Conservation (phyloP, 2,797 vertebrate species). For the Danionella dracula region DNA sequence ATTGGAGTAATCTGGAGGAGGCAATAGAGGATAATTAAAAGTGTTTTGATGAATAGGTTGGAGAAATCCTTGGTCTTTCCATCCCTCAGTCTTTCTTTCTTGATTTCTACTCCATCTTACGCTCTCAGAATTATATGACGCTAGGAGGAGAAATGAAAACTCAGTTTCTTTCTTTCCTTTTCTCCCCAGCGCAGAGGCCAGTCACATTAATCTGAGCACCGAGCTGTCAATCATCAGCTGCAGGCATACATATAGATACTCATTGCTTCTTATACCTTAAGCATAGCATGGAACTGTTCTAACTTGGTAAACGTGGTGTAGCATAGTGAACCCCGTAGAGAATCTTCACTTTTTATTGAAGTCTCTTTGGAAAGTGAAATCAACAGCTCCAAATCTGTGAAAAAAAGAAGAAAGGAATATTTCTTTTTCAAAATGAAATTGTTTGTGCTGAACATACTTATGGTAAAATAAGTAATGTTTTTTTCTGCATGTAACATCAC, state of each 20-base stretch:
- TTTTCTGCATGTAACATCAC: too few relatives aligned
- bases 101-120: not conserved
- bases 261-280: not conserved
- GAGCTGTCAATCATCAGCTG: slow-evolving; percentile 15
- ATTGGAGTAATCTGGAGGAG: slow-evolving; percentile 36
- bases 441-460: too few relatives aligned
- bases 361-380: too few relatives aligned
- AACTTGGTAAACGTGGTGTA: not conserved
- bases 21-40: slow-evolving; percentile 46
- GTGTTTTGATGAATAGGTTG: slow-evolving; percentile 40
- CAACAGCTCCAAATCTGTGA: too few relatives aligned
- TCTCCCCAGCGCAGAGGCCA: slow-evolving; percentile 3
- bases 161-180: not conserved
- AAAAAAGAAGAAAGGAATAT: too few relatives aligned
- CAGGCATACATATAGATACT: not conserved
- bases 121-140: slow-evolving; percentile 4
- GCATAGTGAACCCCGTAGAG: not conserved
- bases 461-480: too few relatives aligned
- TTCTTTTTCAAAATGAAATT: too few relatives aligned
- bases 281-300: not conserved
- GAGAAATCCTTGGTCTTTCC: slow-evolving; percentile 17
- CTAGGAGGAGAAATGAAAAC: not conserved
- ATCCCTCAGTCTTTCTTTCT: slow-evolving; percentile 16
- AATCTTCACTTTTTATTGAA: too few relatives aligned
- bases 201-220: slow-evolving; percentile 26